Base-by-base conservation (phyloP, 2,888 invertebrate genomes). In the Lepidonotus clava region DNA sequence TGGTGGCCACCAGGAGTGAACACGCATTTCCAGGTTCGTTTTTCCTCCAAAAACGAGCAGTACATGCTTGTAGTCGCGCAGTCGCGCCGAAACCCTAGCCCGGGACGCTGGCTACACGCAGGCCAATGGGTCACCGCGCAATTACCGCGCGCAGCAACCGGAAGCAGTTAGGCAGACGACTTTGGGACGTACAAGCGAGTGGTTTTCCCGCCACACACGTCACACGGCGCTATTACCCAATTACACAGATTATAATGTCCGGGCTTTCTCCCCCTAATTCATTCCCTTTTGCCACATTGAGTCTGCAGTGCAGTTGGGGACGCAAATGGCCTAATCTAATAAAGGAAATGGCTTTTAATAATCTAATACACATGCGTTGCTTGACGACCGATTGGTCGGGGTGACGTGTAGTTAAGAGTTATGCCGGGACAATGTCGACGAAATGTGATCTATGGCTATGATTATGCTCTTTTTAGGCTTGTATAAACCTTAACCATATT, bases 131-230 rank as follows among this genome's bases (percentile, higher is more conserved):
- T 80, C 80, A 80, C 14, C 46, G 80, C 80, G 80, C 80, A 80
- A 80, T 80, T 80, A 80, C 51, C 51, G 46, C 51, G 80, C 80
- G 80, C 80, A 80, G 46, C 51, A 40, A 80, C 80, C 80, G 80
- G 80, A 80, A 80, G 80, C 46, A 80, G 80, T 80, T 80, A 34
- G 11, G 80, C 80, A 80, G 80, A 80, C 46, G 80, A 80, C 80
- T 80, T 80, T 24, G 21, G 21, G 36, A 18, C 71, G 34, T 38
- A 71, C 71, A 71, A 34, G 38, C 71, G 38, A 38, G 6, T 38
- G 36, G 21, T 38, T 56, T 71, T 38, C 71, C 71, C 36, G 28
- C 61, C 61, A 61, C 61, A 61, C 61, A 32, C 1, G 4, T 28
- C 28, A 11, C 24, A n/a, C 28, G 61, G 28, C 61, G 61, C 71